phyloP scores from a whole-genome alignment of 2,888 invertebrate species.

The Caenorhabditis doughertyi region DNA sequence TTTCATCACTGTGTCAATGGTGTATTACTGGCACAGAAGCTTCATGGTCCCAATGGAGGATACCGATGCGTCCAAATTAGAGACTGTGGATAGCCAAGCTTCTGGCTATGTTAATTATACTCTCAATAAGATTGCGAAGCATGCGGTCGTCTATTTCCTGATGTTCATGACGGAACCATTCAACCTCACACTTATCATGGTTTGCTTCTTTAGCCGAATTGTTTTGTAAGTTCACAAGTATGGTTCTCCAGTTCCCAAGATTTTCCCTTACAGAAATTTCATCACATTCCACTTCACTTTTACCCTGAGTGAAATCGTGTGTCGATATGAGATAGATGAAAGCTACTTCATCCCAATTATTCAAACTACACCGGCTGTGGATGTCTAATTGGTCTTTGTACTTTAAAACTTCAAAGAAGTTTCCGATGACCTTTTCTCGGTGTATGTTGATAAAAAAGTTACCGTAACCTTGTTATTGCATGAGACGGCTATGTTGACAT shows the following conservation, averaged over 20 bases:
- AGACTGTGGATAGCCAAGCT: neutral
- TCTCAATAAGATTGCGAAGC: neutral
- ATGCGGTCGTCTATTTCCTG: neutral
- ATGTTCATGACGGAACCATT: conserved; percentile 16
- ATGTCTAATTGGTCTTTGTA: neutral
- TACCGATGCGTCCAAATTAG: no score
- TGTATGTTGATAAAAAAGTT: no score
- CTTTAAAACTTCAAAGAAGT: neutral
- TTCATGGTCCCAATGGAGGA: neutral
- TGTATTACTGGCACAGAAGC: conserved; percentile 13
- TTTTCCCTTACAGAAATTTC: conserved; percentile 21
- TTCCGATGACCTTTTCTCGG: no score
- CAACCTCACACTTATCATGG: conserved; percentile 30
- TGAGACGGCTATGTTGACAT: neutral
- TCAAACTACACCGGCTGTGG: neutral
- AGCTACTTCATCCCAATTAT: conserved; percentile 1
- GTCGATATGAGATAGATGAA: conserved; percentile 24
- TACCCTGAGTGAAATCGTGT: neutral
- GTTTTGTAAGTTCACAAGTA: conserved; percentile 14
- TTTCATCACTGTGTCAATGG: conserved; percentile 4
- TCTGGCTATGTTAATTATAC: neutral
- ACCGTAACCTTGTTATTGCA: no score
- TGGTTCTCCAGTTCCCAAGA: neutral
- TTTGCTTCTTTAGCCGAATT: conserved; percentile 12
- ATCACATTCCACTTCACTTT: neutral